Evolutionary conservation across 2,888 invertebrate genomes (phyloP), one percentile per base, ranked within the genome.

Genomic region (Orthonevra nobilis): DNA sequence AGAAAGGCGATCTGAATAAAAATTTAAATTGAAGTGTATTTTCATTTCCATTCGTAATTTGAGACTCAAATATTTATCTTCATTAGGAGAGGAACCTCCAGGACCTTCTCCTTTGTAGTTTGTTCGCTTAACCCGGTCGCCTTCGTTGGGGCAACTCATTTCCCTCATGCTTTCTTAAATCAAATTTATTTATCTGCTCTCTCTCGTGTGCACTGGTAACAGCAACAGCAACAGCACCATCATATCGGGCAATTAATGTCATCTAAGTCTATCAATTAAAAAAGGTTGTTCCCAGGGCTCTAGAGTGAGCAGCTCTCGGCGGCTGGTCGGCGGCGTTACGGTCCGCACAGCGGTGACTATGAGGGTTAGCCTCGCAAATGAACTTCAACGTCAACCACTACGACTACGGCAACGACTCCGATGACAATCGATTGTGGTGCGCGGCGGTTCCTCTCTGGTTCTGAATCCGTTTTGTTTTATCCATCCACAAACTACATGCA

Each of bases 191-290:
- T 56, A 52, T 73, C 50, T 50, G 32, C n/a, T n/a, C n/a, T n/a
- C n/a, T n/a, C n/a, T n/a, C n/a, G n/a, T n/a, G n/a, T n/a, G n/a
- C 68, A 54, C 30, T 54, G 38, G 48, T 10, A 44, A 12, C 23
- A 54, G 17, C 61, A 26, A 34, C 17, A 12, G 36, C 17, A 40
- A 50, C 34, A 26, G 36, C 63, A 52, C 77, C 70, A 64, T 70
- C 64, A 77, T 77, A 77, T 70, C 56, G 63, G 23, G 42, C 44
- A 77, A 77, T 77, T 77, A 77, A 77, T 77, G 70, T 64, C 77
- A 44, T 77, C 58, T 48, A 52, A 58, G 44, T 44, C 70, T 56
- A 70, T 70, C 58, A 77, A 77, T 77, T 77, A 70, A 64, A 70
- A 61, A 64, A 70, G 63, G 70, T 70, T 77, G 58, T 77, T 77